Conservation (phyloP, 2,888 invertebrate genomes). For the Trachelus troglodyta region DNA sequence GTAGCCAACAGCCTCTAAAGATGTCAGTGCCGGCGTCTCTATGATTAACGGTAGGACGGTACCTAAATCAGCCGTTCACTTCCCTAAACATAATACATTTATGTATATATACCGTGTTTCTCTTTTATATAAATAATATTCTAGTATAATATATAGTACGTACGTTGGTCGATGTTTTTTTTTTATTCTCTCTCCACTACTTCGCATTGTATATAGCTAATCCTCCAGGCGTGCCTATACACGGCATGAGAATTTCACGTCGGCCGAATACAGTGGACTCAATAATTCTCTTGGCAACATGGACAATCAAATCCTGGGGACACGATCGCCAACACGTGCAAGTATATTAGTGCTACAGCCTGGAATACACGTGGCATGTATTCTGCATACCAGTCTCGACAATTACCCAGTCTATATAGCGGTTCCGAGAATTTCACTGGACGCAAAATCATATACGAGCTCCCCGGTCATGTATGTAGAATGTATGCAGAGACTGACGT, state of each 20-base stretch:
- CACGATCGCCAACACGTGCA: constrained; percentile 59
- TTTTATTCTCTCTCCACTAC: neutral
- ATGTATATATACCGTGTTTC: neutral
- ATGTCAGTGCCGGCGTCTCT: constrained; percentile 31
- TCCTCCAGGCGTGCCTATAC: neutral
- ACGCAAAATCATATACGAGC: constrained; percentile 33
- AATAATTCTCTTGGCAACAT: constrained; percentile 57
- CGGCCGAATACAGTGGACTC: constrained; percentile 43
- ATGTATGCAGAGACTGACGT: neutral
- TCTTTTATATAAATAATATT: neutral
- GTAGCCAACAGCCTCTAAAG: constrained; percentile 30
- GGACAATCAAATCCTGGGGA: constrained; percentile 58
- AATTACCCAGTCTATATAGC: constrained; percentile 50
- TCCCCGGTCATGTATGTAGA: neutral
- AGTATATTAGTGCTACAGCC: constrained; percentile 50
- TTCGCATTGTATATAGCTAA: neutral
- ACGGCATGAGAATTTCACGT: neutral
- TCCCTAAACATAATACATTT: neutral
- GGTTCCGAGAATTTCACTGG: constrained; percentile 38
- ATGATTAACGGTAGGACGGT: constrained; percentile 26
- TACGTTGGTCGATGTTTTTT: neutral
- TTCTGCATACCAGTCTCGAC: constrained; percentile 56
- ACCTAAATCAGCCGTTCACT: neutral
- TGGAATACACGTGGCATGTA: constrained; percentile 52
- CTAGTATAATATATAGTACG: neutral